These are phyloP conservation scores for Lycia hirtaria DNA, from an alignment of 2,888 invertebrate species.

Conservation along the genomic window DNA sequence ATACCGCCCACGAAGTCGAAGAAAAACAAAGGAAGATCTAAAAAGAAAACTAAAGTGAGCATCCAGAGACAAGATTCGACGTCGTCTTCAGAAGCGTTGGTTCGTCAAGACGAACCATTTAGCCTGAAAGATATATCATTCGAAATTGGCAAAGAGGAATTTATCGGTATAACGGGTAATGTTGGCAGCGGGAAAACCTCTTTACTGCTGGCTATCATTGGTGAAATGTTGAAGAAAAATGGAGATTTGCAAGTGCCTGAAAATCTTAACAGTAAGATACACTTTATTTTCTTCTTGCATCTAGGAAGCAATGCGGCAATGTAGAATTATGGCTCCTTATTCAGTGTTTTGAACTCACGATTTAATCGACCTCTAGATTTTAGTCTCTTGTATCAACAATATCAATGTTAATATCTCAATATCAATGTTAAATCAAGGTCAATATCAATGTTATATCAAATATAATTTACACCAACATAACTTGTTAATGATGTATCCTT, in stretches of 20 bases:
- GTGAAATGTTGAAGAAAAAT: conserved; percentile 90
- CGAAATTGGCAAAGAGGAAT: conserved; percentile 87
- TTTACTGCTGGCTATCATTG: conserved; percentile 93
- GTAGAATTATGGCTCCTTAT: too few relatives aligned
- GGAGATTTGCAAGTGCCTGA: conserved; percentile 90
- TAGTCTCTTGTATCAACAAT: too few relatives aligned
- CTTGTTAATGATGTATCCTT: too few relatives aligned
- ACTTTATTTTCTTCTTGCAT: neutral
- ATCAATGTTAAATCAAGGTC: too few relatives aligned
- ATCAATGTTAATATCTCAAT: too few relatives aligned
- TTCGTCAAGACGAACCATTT: conserved; percentile 62
- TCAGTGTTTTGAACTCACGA: too few relatives aligned
- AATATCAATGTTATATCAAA: too few relatives aligned
- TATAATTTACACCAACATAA: too few relatives aligned
- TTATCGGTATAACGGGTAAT: conserved; percentile 94
- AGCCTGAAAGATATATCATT: conserved; percentile 64
- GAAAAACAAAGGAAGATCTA: conserved; percentile 82
- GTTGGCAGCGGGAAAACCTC: conserved; percentile 97
- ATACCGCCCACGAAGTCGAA: conserved; percentile 60
- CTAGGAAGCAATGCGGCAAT: too few relatives aligned
- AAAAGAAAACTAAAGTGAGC: conserved; percentile 62
- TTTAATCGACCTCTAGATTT: neutral
- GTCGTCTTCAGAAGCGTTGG: conserved; percentile 56
- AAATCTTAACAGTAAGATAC: conserved; percentile 85
- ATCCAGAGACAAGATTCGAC: conserved; percentile 64